Percentiles rank a stretch among this genome's conserved stretches.
Evolutionary conservation across 2,113 vertebrate species (phyloP).

Genomic region (Lagopus muta): DNA sequence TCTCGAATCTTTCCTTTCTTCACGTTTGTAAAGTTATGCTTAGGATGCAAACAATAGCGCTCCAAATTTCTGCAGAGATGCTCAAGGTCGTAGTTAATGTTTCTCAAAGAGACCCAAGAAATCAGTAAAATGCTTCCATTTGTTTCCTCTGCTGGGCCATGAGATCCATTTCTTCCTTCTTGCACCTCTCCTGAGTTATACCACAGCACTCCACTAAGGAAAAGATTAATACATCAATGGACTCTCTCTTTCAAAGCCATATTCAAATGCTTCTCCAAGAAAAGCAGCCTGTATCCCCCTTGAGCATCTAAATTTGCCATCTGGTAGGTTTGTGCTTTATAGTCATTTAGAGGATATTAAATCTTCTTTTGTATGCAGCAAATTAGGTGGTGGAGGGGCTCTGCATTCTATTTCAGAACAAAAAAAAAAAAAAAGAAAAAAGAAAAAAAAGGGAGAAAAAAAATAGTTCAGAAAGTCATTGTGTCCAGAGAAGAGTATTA

Average conservation of each 20-base stretch:
- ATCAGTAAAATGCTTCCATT: background rate
- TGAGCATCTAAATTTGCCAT: conserved; percentile 46
- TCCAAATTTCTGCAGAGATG: background rate
- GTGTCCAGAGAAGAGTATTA: conserved; percentile 62
- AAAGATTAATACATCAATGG: conserved; percentile 22
- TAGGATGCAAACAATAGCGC: background rate
- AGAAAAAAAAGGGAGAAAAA: background rate
- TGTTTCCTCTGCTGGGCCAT: background rate
- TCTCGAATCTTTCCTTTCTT: background rate
- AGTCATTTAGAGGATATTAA: conserved; percentile 59
- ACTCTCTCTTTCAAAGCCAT: conserved; percentile 55
- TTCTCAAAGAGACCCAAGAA: background rate
- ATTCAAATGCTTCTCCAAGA: conserved; percentile 28
- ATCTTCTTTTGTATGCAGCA: conserved; percentile 63
- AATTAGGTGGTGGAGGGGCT: conserved; percentile 47
- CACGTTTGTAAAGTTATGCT: background rate
- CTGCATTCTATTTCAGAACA: conserved; percentile 29
- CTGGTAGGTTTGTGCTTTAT: conserved; percentile 55
- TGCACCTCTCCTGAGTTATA: conserved; percentile 21
- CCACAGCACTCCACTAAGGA: conserved; percentile 25
- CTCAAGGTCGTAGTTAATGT: background rate
- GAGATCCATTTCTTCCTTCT: background rate
- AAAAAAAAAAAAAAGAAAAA: background rate
- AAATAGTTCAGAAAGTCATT: conserved; percentile 45
- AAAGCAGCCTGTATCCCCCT: conserved; percentile 34